Evolutionary conservation across 2,113 vertebrate species (phyloP), one percentile per base, ranked within the genome.

Genomic region (Embiotoca jacksoni): DNA sequence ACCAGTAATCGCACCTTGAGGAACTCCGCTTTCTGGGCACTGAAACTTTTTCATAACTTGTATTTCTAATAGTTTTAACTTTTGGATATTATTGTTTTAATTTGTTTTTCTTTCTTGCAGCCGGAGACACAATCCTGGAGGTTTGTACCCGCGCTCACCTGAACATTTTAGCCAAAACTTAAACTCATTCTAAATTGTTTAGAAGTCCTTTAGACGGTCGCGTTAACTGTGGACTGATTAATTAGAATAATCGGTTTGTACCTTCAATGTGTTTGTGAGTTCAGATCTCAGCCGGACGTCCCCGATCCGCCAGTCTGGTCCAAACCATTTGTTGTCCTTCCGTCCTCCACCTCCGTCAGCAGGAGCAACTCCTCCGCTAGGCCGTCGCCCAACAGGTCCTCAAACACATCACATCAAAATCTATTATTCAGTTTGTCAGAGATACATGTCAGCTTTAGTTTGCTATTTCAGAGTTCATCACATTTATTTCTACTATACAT

Each of bases 291-390:
- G 61, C 7, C 10, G 8, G 88, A 78, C 1, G 16, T 16, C 13
- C 80, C 67, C 0, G 90, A 93, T 0, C 66, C 63, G 0, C 37
- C 78, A 7, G 30, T 54, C 36, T 91, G 95, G 83, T 72, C 82
- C 35, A 99, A 97, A 80, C 96, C 94, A 86, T 94, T 94, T 1
- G 47, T 94, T 3, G 95, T 94, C 2, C 46, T 83, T 9, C 56
- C 60, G 0, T 32, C 75, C 4, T 13, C 66, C 7, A 32, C 54
- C 6, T 84, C 82, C 0, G 81, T 94, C 0, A 93, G 91, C 39
- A 93, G 96, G 88, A 93, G 86, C 6, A 94, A 84, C 84, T 89
- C 90, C 7, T 85, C 82, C 0, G 58, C 59, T 63, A 49, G 60
- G 32, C 37, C 57, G 23, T 36, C 80, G 0, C 53, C 81, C 52